phyloP scores from a whole-genome alignment of 1,140 invertebrate species.

The Tetramorium parvispinum region DNA sequence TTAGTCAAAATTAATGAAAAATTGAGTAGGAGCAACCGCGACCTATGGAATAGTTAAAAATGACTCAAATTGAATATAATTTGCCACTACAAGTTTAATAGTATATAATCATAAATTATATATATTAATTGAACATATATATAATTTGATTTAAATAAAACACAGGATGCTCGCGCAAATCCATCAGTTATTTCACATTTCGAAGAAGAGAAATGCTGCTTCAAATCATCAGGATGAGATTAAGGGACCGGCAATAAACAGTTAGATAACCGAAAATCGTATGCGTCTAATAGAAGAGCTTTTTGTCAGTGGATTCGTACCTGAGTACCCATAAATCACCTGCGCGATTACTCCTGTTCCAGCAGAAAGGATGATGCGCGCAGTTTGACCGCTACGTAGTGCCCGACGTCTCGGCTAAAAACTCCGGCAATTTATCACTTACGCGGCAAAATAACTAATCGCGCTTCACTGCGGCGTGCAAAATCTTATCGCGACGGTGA shows the following conservation, averaged over 20 bases:
- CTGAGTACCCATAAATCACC: slow-evolving; percentile 41
- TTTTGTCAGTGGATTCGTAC: slow-evolving; percentile 23
- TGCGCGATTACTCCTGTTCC: background rate
- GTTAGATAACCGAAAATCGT: slow-evolving; percentile 11
- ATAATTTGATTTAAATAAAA: background rate
- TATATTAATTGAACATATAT: background rate
- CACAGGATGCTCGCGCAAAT: background rate
- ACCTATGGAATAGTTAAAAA: no score
- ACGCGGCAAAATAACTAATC: slow-evolving; percentile 47
- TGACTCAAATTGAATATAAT: no score
- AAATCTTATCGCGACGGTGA: slow-evolving; percentile 38
- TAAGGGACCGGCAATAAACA: background rate
- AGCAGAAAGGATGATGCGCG: slow-evolving; percentile 11
- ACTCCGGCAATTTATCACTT: slow-evolving; percentile 40
- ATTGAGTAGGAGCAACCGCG: no score
- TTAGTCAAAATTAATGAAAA: no score
- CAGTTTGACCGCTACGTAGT: slow-evolving; percentile 14
- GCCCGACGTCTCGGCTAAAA: slow-evolving; percentile 24
- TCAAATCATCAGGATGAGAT: background rate
- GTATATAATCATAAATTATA: no score
- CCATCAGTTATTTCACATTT: background rate
- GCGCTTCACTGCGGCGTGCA: slow-evolving; percentile 14
- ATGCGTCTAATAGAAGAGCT: slow-evolving; percentile 6
- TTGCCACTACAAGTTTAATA: no score
- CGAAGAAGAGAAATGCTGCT: background rate